Evolutionary conservation across 2,888 invertebrate genomes (phyloP).

Genomic region (Stenoptilia bipunctidactyla): DNA sequence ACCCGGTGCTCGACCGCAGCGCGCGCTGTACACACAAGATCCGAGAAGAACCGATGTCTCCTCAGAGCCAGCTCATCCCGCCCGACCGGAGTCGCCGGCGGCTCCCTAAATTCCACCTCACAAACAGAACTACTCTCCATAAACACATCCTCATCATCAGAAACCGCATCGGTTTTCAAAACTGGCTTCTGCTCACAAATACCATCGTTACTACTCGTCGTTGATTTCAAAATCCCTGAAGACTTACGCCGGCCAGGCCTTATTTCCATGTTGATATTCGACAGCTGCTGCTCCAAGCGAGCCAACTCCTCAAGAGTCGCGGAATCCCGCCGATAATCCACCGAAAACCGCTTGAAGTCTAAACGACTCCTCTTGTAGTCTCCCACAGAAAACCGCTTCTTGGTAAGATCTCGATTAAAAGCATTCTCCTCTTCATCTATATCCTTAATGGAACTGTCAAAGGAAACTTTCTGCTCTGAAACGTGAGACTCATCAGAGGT

Average conservation of each 20-base stretch:
- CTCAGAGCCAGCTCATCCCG: constrained; percentile 83
- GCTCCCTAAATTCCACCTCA: constrained; percentile 64
- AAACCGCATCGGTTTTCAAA: constrained; percentile 28
- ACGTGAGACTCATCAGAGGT: constrained; percentile 15
- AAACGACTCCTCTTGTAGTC: constrained; percentile 49
- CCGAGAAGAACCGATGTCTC: constrained; percentile 83
- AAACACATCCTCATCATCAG: constrained; percentile 75
- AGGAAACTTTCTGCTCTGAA: constrained; percentile 22
- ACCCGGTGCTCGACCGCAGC: constrained; percentile 82
- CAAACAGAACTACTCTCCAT: constrained; percentile 46
- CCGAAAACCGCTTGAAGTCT: constrained; percentile 56
- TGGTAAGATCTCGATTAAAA: constrained; percentile 37
- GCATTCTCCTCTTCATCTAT: constrained; percentile 16
- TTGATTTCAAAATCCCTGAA: constrained; percentile 56
- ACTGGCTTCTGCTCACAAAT: constrained; percentile 25
- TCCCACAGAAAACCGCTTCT: constrained; percentile 53
- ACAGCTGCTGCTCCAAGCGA: constrained; percentile 47
- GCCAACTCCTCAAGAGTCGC: constrained; percentile 49
- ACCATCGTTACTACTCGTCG: constrained; percentile 44
- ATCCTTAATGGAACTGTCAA: constrained; percentile 12
- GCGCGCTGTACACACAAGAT: constrained; percentile 79
- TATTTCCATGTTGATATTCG: constrained; percentile 51
- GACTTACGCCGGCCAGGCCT: constrained; percentile 51
- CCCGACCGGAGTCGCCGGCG: constrained; percentile 83
- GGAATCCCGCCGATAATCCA: constrained; percentile 51